Conservation (phyloP, 1,140 invertebrate genomes). For the Popillia japonica region DNA sequence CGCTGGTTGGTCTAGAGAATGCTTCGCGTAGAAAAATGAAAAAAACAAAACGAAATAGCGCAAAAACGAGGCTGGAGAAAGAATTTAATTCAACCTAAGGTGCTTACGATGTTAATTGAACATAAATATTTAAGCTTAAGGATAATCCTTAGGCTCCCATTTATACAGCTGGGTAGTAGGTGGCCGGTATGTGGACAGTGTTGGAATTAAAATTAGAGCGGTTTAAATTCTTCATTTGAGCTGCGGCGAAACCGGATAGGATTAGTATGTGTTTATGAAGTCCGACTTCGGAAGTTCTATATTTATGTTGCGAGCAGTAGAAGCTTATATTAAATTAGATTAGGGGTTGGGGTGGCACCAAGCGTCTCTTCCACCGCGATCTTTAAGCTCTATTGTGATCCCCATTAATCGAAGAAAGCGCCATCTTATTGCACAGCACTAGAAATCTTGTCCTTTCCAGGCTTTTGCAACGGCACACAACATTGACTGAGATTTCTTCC, state of each 20-base stretch:
- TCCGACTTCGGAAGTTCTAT: background rate
- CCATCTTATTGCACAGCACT: too few relatives aligned
- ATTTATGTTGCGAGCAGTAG: background rate
- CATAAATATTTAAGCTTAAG: conserved; percentile 12
- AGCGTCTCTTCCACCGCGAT: too few relatives aligned
- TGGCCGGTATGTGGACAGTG: background rate
- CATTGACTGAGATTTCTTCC: too few relatives aligned
- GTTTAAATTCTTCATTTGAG: background rate
- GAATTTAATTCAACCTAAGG: conserved; percentile 11
- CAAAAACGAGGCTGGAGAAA: background rate
- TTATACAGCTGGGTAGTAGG: background rate
- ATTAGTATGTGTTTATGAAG: background rate
- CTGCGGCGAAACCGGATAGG: background rate
- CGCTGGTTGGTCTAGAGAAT: too few relatives aligned
- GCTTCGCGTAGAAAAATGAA: background rate
- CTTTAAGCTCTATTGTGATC: too few relatives aligned
- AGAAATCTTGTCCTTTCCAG: too few relatives aligned
- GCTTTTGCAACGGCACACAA: too few relatives aligned
- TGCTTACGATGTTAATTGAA: conserved; percentile 11
- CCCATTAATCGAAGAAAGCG: too few relatives aligned
- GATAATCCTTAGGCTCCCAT: background rate
- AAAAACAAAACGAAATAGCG: background rate
- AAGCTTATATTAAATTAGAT: too few relatives aligned
- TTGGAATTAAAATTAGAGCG: background rate
- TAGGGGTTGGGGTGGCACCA: too few relatives aligned